Base-by-base conservation (phyloP, 2,888 invertebrate genomes). In the Abscondita cerata region DNA sequence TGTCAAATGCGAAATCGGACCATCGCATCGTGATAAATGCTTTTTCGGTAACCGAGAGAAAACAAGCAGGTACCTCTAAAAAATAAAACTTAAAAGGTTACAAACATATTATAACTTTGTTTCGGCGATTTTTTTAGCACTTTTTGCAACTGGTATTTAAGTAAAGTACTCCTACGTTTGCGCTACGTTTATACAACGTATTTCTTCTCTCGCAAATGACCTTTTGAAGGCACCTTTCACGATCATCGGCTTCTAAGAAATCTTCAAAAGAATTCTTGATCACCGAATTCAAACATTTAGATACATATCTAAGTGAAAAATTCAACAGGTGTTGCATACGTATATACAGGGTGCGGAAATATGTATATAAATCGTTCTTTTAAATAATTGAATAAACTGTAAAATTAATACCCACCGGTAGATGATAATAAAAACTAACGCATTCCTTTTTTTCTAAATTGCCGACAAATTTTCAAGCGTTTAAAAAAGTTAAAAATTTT, bases 261-360 rank as follows among this genome's bases (percentile, higher is more conserved):
- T 44, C 18, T 44, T 44, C 44, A 44, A 44, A 44, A 19, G 44
- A 44, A 44, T 44, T 44, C 44, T 44, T 44, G 44, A 44, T 44
- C 44, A 44, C 44, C 44, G 18, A 44, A 44, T 44, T 44, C 44
- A 44, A 44, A 44, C 44, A 44, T 44, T 44, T 44, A 44, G 44
- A 44, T 44, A 44, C 44, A 19, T 44, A 44, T 44, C 44, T 18
- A 18, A 44, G 44, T 44, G 44, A 44, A 44, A 44, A 44, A 44
- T 44, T 44, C 44, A 44, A 44, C 44, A 44, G 44, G 44, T 44
- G 44, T 44, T 44, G 44, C 19, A 18, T 18, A 41, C 41, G 8
- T 18, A 44, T 44, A 18, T 44, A 44, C 44, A 44, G 44, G 44
- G 44, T 44, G 44, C 44, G 44, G 44, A 44, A 44, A 44, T 16